These are phyloP conservation scores for Hypsopygia costalis DNA, from an alignment of 2,888 invertebrate species.

Conservation along the genomic window DNA sequence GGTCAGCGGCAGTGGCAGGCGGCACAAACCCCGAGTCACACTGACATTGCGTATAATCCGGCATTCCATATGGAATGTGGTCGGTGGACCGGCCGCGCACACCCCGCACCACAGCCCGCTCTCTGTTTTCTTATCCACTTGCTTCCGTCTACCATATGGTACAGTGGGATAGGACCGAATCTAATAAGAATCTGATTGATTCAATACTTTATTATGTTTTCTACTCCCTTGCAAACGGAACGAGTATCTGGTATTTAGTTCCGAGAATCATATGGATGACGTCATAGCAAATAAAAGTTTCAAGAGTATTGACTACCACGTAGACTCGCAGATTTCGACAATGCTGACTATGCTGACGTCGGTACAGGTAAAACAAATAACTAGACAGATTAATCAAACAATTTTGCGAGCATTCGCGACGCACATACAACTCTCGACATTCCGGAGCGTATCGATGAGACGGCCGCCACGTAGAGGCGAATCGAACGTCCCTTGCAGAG, in stretches of 20 bases:
- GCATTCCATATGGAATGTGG: slow-evolving; percentile 78
- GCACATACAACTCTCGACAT: slow-evolving; percentile 36
- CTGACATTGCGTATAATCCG: slow-evolving; percentile 78
- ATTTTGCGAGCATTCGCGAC: slow-evolving; percentile 26
- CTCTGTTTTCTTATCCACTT: slow-evolving; percentile 70
- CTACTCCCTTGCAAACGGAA: too few relatives aligned
- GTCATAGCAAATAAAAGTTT: slow-evolving; percentile 11
- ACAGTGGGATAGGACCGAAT: slow-evolving; percentile 62
- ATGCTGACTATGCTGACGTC: slow-evolving; percentile 1
- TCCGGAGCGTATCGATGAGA: slow-evolving; percentile 50
- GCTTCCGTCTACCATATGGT: slow-evolving; percentile 71
- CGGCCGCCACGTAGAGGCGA: slow-evolving; percentile 66
- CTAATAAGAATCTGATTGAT: slow-evolving; percentile 53
- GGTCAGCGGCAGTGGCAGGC: slow-evolving; percentile 34
- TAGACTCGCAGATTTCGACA: background rate
- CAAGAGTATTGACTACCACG: background rate
- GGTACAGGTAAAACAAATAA: slow-evolving; percentile 2
- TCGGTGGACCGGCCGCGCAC: slow-evolving; percentile 62
- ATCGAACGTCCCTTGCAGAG: slow-evolving; percentile 41
- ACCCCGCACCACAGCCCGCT: slow-evolving; percentile 53
- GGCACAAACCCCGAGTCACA: slow-evolving; percentile 55
- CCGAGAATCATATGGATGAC: background rate
- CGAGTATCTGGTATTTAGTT: too few relatives aligned
- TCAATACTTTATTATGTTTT: too few relatives aligned
- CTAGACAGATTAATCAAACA: slow-evolving; percentile 7